Evolutionary conservation across 1,140 invertebrate species (phyloP), one percentile per base, ranked within the genome.

Genomic region (Pseudoatta argentina): DNA sequence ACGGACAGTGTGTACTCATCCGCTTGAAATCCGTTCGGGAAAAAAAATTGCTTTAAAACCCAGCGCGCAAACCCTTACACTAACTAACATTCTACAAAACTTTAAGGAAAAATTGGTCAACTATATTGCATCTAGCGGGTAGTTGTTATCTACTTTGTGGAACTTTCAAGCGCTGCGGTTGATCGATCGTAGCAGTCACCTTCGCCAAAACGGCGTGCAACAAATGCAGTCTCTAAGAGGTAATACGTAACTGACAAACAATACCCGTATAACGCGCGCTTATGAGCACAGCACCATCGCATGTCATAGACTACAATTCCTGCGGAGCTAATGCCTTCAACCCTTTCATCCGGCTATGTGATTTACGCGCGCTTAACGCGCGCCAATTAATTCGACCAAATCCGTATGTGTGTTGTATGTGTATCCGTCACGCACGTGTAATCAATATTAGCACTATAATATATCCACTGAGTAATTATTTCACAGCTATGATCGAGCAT

Each of bases 281-380:
- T 83, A 83, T 83, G 79, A 83, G 39, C n/a, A 51, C 27, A 14
- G 7, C 55, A 34, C 39, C 39, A 30, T 61, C 44, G 24, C 55
- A 6, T 73, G 79, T 83, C 79, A 73, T 21, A 34, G 55, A 73
- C 27, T 24, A 55, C 79, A 83, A 83, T 83, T 75, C 79, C 79
- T 16, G 69, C 24, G 69, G 2, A 24, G 27, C 79, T 83, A 83
- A 83, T 83, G 39, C 39, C 69, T 75, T 61, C 48, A 34, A 24
- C 55, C 39, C 79, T 83, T 75, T 83, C 79, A 73, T 83, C 44
- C 79, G 27, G 14, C 7, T n/a, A 14, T n/a, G 69, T 83, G 79
- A 83, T 73, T 83, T 63, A 83, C 79, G 55, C 30, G 78, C 30
- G 66, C 69, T 34, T 21, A 73, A 73, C 18, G 55, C 69, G 78